Evolutionary conservation across 1,140 invertebrate species (phyloP).

Genomic region (Nasonia giraulti): DNA sequence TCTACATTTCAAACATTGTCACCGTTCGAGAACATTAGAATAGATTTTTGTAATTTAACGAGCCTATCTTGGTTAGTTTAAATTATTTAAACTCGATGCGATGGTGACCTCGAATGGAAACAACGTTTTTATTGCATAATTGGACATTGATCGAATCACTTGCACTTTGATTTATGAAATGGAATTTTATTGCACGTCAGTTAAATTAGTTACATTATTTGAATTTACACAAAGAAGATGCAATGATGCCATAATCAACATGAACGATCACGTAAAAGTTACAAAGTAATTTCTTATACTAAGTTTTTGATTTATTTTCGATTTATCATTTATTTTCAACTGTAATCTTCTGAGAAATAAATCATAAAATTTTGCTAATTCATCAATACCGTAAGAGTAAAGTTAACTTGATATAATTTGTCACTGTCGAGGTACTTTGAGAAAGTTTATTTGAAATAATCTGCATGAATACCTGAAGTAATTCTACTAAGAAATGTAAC

Average conservation of each 20-base stretch:
- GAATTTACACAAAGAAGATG: slow-evolving; percentile 14
- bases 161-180: slow-evolving; percentile 3
- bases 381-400: background rate
- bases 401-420: background rate
- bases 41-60: background rate
- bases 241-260: slow-evolving; percentile 32
- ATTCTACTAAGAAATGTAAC: background rate
- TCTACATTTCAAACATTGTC: background rate
- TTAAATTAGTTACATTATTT: slow-evolving; percentile 25
- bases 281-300: slow-evolving; percentile 17
- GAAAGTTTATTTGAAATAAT: background rate
- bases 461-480: slow-evolving; percentile 12
- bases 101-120: background rate
- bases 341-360: background rate
- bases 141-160: background rate
- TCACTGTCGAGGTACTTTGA: too few relatives aligned
- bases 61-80: too few relatives aligned
- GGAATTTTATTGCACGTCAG: slow-evolving; percentile 21
- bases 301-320: background rate
- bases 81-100: background rate
- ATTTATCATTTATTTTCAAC: slow-evolving; percentile 5
- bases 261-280: slow-evolving; percentile 35
- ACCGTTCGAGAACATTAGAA: background rate
- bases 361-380: background rate
- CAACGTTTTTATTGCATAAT: background rate